A percentile compares a stretch with the other conserved stretches of the same genome.
phyloP scores from a whole-genome alignment of 2,113 vertebrate genomes.

The Diadophis punctatus region DNA sequence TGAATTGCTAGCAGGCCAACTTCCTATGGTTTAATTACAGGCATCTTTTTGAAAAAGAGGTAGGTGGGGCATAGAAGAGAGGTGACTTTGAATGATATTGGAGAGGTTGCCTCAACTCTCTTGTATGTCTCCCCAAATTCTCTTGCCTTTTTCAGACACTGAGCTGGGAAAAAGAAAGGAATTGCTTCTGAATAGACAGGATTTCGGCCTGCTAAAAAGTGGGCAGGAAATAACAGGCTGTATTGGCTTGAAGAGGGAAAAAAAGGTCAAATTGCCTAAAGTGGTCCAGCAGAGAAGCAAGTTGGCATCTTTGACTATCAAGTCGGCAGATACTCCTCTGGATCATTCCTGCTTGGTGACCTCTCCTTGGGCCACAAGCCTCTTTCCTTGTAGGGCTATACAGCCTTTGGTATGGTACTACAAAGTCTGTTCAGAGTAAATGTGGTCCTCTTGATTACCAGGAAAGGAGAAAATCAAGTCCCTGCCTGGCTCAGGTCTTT shows the following conservation, averaged over 20 bases:
- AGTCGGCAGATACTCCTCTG: neutral
- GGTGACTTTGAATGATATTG: neutral
- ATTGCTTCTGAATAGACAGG: neutral
- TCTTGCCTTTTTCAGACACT: neutral
- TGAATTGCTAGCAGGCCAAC: neutral
- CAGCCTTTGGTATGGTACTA: neutral
- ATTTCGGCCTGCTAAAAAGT: neutral
- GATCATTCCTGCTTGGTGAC: neutral
- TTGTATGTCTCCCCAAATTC: neutral
- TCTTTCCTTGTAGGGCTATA: neutral
- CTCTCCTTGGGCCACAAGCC: neutral
- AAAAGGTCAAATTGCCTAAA: neutral
- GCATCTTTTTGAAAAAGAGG: neutral
- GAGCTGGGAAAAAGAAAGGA: neutral
- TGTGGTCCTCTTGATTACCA: neutral
- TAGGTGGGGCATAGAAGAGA: neutral
- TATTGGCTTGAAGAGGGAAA: neutral
- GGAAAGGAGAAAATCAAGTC: neutral
- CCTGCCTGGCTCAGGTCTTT: neutral
- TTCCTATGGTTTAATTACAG: neutral
- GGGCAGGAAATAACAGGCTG: neutral
- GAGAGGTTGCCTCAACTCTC: neutral
- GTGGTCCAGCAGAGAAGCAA: neutral
- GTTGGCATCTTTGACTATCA: neutral
- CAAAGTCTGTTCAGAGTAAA: neutral